These are phyloP conservation scores for Brachyhypopomus gauderio DNA, from an alignment of 2,113 vertebrate genomes.

Conservation along the genomic window DNA sequence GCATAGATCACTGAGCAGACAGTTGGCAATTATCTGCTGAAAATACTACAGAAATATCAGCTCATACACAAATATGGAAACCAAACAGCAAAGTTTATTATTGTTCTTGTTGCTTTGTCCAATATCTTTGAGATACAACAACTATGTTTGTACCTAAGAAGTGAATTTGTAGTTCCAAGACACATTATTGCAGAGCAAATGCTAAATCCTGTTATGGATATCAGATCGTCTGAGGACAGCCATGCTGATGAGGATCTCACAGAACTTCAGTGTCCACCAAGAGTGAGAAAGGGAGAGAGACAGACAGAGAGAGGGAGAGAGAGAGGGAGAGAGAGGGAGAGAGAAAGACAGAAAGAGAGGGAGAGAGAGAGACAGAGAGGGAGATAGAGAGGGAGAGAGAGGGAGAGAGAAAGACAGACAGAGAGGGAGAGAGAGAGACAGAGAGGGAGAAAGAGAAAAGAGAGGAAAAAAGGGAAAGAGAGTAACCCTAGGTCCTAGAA, in stretches of 20 bases:
- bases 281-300: not conserved
- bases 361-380: not conserved
- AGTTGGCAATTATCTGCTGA: not conserved
- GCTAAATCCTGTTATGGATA: not conserved
- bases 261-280: not conserved
- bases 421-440: not conserved
- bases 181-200: not conserved
- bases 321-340: not conserved
- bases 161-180: not conserved
- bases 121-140: not conserved
- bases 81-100: too few relatives aligned
- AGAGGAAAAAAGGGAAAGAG: not conserved
- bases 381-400: not conserved
- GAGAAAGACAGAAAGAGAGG: not conserved
- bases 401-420: not conserved
- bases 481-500: not conserved
- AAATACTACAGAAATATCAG: not conserved
- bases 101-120: not conserved
- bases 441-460: too few relatives aligned
- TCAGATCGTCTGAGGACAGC: not conserved
- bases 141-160: not conserved
- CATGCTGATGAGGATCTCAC: constrained; percentile 10
- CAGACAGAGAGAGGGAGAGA: not conserved
- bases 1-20: too few relatives aligned
- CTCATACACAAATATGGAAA: too few relatives aligned